Evolutionary conservation across 2,888 invertebrate species (phyloP).

Genomic region (Uropetala carovei): DNA sequence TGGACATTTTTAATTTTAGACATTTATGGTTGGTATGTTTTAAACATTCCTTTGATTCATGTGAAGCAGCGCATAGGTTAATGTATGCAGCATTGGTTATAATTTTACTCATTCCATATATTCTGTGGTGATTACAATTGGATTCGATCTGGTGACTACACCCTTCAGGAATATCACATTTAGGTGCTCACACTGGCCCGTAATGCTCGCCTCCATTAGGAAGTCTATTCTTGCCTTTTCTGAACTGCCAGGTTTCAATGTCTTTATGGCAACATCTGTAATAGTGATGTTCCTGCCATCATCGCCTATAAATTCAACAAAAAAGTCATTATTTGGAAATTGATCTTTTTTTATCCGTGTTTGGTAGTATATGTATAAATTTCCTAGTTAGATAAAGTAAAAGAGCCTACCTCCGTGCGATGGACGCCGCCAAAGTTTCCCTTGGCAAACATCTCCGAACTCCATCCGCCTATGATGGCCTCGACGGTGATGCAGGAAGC

Average conservation of each 20-base stretch:
- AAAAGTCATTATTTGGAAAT: neutral
- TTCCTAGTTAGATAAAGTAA: too few relatives aligned
- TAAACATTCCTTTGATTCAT: too few relatives aligned
- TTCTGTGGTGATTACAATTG: slow-evolving; percentile 99
- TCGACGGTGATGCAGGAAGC: slow-evolving; percentile 98
- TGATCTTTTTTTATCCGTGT: neutral
- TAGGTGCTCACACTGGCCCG: slow-evolving; percentile 99
- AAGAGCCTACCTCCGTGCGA: slow-evolving; percentile 54
- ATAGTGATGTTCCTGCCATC: slow-evolving; percentile 38
- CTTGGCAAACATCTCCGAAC: slow-evolving; percentile 99
- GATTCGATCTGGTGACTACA: slow-evolving; percentile 97
- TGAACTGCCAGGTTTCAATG: slow-evolving; percentile 88
- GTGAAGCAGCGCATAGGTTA: too few relatives aligned
- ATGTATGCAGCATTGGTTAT: too few relatives aligned
- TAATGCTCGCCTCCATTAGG: slow-evolving; percentile 98
- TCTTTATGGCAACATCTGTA: slow-evolving; percentile 95
- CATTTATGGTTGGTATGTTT: neutral
- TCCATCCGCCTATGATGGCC: slow-evolving; percentile 98
- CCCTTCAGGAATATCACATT: slow-evolving; percentile 99
- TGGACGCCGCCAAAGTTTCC: slow-evolving; percentile 89
- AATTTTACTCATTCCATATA: slow-evolving; percentile 95
- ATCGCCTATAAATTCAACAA: neutral
- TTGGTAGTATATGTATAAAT: too few relatives aligned
- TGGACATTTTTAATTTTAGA: neutral
- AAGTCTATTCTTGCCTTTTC: slow-evolving; percentile 98